phyloP scores from a whole-genome alignment of 2,888 invertebrate species.

The Lasioglossum marginatum region DNA sequence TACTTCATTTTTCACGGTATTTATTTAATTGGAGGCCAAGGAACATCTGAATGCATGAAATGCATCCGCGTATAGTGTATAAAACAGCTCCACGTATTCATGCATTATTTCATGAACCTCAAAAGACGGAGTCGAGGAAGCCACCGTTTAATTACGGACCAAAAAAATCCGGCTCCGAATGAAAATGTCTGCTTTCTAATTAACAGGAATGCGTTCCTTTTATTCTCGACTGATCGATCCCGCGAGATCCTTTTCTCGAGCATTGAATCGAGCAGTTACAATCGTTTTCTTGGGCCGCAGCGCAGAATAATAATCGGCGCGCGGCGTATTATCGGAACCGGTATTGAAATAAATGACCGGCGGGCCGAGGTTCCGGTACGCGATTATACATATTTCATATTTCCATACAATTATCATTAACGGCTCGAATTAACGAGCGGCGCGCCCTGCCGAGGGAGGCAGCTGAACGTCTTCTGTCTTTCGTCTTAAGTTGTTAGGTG shows the following conservation, averaged over 20 bases:
- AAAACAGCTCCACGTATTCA: not conserved
- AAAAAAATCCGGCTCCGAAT: not conserved
- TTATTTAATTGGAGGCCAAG: not conserved
- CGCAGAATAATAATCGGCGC: conserved; percentile 52
- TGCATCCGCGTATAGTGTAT: not conserved
- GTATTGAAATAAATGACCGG: conserved; percentile 70
- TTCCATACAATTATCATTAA: conserved; percentile 76
- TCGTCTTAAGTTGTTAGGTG: conserved; percentile 58
- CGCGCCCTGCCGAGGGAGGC: conserved; percentile 53
- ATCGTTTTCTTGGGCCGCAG: not conserved
- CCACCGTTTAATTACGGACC: not conserved
- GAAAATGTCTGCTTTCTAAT: not conserved
- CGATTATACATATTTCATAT: conserved; percentile 66
- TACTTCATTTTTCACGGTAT: not conserved
- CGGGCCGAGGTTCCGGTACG: conserved; percentile 22
- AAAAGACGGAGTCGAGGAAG: not conserved
- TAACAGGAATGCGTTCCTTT: not conserved
- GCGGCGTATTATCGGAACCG: conserved; percentile 62
- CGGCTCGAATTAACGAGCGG: conserved; percentile 65
- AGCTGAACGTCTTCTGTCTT: conserved; percentile 30
- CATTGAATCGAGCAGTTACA: not conserved
- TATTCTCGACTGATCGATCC: not conserved
- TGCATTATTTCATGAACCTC: not conserved
- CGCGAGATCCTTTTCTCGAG: not conserved
- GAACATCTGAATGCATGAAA: not conserved